Percentiles rank a stretch among this genome's conserved stretches.
phyloP scores from a whole-genome alignment of 2,888 invertebrate species.

The Hesperia comma region DNA sequence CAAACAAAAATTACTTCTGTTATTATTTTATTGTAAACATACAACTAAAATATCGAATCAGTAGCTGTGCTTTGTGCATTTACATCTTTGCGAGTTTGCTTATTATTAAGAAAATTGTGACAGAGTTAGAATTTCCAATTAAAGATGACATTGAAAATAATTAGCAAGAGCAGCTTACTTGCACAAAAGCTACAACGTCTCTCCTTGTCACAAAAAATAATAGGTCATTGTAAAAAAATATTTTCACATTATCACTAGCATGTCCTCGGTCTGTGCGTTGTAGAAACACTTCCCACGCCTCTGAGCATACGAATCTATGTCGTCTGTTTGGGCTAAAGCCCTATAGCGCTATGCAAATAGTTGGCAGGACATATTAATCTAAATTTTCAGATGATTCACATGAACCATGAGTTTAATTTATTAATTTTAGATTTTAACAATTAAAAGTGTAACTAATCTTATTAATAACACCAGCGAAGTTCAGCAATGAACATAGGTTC shows the following conservation, averaged over 20 bases:
- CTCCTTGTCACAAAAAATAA: neutral
- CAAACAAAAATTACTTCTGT: slow-evolving; percentile 34
- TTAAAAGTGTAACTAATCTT: too few species aligned
- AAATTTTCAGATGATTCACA: slow-evolving; percentile 16
- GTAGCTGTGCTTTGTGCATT: slow-evolving; percentile 5
- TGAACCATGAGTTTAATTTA: neutral
- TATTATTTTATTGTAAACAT: slow-evolving; percentile 35
- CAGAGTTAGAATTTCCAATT: too few species aligned
- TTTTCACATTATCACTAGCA: neutral
- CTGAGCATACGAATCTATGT: slow-evolving; percentile 4
- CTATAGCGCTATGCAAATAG: slow-evolving; percentile 21
- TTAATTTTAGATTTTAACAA: too few species aligned
- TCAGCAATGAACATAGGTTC: too few species aligned
- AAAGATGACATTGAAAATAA: neutral
- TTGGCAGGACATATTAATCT: slow-evolving; percentile 26
- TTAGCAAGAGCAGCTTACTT: neutral
- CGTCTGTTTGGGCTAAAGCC: slow-evolving; percentile 1
- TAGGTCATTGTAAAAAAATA: slow-evolving; percentile 17
- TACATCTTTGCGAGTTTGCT: neutral
- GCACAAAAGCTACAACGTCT: neutral
- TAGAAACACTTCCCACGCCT: slow-evolving; percentile 19
- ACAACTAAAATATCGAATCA: slow-evolving; percentile 10
- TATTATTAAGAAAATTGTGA: neutral
- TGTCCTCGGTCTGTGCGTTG: slow-evolving; percentile 3
- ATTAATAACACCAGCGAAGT: too few species aligned